phyloP scores from a whole-genome alignment of 2,797 vertebrate species.

The Urosaurus nigricauda region DNA sequence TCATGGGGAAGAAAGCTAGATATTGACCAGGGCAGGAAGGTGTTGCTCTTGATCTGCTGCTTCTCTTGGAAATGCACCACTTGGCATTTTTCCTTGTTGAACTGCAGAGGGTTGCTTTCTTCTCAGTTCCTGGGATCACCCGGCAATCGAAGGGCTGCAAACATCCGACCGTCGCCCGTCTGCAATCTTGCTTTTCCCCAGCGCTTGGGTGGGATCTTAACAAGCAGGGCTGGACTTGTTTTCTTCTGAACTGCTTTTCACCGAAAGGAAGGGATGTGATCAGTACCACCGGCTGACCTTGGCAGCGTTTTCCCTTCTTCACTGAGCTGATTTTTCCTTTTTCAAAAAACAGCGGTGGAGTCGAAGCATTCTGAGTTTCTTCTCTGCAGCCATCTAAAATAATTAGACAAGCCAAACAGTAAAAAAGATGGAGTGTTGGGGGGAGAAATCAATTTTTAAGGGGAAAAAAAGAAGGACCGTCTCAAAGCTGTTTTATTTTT shows the following conservation, averaged over 20 bases:
- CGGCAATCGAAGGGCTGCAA: too few relatives aligned
- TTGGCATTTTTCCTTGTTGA: neutral
- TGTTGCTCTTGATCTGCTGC: neutral
- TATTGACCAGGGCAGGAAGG: neutral
- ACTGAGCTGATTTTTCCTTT: neutral
- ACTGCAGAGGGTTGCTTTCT: neutral
- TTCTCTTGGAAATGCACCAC: neutral
- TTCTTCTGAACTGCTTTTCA: neutral
- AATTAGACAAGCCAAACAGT: constrained; percentile 30
- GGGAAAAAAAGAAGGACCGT: neutral
- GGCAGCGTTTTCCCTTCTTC: neutral
- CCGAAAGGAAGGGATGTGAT: neutral
- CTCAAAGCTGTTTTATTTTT: neutral
- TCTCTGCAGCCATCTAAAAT: constrained; percentile 17
- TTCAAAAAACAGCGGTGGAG: neutral
- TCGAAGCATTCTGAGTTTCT: constrained; percentile 17
- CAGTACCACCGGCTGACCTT: neutral
- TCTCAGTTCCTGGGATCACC: neutral
- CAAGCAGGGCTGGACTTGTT: neutral
- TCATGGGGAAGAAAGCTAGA: neutral
- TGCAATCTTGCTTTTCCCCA: neutral
- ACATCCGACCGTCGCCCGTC: neutral
- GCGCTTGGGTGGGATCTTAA: neutral
- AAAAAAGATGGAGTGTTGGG: constrained; percentile 2
- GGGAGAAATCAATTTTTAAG: neutral